phyloP scores from a whole-genome alignment of 1,140 invertebrate species.

The Pemphigus obesinymphae region DNA sequence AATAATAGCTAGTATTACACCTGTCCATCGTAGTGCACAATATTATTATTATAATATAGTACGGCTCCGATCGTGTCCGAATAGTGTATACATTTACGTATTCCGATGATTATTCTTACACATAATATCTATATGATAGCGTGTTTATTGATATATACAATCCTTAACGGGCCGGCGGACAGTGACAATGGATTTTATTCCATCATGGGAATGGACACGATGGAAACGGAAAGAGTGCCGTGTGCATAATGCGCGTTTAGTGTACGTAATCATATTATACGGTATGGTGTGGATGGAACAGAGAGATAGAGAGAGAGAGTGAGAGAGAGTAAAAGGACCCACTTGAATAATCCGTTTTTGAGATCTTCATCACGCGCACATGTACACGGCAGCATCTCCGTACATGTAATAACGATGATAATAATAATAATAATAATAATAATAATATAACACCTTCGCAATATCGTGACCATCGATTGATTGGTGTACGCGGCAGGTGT shows the following conservation, averaged over 20 bases:
- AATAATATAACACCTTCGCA: constrained; percentile 26
- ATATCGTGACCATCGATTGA: constrained; percentile 42
- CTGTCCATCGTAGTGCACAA: constrained; percentile 21
- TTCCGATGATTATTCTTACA: no score
- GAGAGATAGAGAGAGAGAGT: background rate
- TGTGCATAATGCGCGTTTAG: no score
- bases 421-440: background rate
- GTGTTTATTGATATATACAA: constrained; percentile 28
- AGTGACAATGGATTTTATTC: constrained; percentile 18
- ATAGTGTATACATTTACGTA: background rate
- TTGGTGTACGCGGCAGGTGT: constrained; percentile 31
- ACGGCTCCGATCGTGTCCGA: constrained; percentile 5
- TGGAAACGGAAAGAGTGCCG: background rate
- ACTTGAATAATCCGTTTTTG: constrained; percentile 37
- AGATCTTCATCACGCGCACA: constrained; percentile 36
- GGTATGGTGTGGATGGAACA: no score
- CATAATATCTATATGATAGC: background rate
- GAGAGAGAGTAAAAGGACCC: background rate
- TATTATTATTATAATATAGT: no score
- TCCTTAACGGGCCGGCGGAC: background rate
- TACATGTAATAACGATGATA: background rate
- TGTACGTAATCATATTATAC: no score
- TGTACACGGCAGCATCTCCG: background rate
- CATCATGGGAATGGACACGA: constrained; percentile 23
- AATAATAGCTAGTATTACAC: constrained; percentile 33